Percentiles rank a stretch among this genome's conserved stretches.
Evolutionary conservation across 2,797 vertebrate genomes (phyloP).

Genomic region (Ceryle rudis): DNA sequence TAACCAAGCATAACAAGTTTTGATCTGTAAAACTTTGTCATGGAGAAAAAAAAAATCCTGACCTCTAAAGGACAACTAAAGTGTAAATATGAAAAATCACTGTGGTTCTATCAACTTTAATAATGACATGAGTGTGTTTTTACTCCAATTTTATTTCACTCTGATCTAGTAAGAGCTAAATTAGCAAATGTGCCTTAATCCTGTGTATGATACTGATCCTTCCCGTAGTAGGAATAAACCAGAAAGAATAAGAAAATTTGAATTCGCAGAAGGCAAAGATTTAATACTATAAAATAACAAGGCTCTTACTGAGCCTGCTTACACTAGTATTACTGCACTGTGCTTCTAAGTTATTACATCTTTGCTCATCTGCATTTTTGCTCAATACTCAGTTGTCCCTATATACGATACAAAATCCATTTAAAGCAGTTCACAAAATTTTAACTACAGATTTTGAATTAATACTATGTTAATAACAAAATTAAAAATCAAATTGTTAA

Average conservation of each 20-base stretch:
- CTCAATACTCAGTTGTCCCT: background rate
- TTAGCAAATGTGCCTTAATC: background rate
- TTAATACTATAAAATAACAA: background rate
- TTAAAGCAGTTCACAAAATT: background rate
- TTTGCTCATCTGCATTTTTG: background rate
- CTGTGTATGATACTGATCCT: background rate
- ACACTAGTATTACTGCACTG: background rate
- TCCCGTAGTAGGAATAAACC: background rate
- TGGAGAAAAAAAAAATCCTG: background rate
- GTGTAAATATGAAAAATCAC: background rate
- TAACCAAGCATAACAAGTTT: background rate
- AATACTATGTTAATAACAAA: background rate
- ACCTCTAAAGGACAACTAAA: background rate
- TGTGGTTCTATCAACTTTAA: background rate
- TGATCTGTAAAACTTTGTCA: background rate
- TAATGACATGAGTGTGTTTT: background rate
- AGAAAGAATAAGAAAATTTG: background rate
- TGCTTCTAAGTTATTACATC: background rate
- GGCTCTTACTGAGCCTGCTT: background rate
- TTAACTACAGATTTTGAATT: background rate
- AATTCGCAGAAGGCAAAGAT: background rate
- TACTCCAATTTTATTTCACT: background rate
- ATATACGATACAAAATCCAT: background rate
- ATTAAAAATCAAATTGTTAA: background rate
- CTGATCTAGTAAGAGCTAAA: background rate